A percentile compares a stretch with the other conserved stretches of the same genome.
phyloP scores from a whole-genome alignment of 2,888 invertebrate species.

The Agrotis segetum region DNA sequence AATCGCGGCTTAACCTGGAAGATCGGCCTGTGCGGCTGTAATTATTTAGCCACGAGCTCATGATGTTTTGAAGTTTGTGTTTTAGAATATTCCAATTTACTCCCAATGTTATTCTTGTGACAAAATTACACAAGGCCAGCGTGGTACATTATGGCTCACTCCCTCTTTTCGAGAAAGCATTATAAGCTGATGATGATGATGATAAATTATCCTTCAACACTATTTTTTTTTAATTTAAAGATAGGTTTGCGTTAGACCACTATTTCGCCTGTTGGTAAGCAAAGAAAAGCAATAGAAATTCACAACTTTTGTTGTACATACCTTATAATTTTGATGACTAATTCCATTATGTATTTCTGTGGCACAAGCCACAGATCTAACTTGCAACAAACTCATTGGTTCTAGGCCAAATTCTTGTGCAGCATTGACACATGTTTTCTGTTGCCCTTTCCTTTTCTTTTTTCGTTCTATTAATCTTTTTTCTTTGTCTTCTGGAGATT shows the following conservation, averaged over 20 bases:
- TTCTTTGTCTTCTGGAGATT: conserved; percentile 39
- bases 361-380: conserved; percentile 5
- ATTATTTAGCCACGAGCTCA: too few relatives aligned
- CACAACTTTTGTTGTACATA: conserved; percentile 18
- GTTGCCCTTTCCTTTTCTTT: not conserved
- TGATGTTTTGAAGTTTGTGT: too few relatives aligned
- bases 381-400: conserved; percentile 22
- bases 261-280: too few relatives aligned
- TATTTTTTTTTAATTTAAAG: too few relatives aligned
- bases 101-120: not conserved
- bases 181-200: not conserved
- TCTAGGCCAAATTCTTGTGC: conserved; percentile 4
- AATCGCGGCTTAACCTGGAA: too few relatives aligned
- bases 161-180: too few relatives aligned
- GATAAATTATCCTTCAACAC: not conserved
- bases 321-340: conserved; percentile 21
- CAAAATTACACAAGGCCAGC: too few relatives aligned
- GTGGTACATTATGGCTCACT: too few relatives aligned
- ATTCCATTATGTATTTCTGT: not conserved
- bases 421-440: not conserved
- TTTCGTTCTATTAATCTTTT: conserved; percentile 6
- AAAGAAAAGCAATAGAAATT: too few relatives aligned
- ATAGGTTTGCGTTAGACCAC: too few relatives aligned
- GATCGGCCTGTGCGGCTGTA: too few relatives aligned
- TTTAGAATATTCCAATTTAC: not conserved